A percentile compares a stretch with the other conserved stretches of the same genome.
Conservation (phyloP, 1,140 invertebrate species). For the Holotrichia oblita region DNA sequence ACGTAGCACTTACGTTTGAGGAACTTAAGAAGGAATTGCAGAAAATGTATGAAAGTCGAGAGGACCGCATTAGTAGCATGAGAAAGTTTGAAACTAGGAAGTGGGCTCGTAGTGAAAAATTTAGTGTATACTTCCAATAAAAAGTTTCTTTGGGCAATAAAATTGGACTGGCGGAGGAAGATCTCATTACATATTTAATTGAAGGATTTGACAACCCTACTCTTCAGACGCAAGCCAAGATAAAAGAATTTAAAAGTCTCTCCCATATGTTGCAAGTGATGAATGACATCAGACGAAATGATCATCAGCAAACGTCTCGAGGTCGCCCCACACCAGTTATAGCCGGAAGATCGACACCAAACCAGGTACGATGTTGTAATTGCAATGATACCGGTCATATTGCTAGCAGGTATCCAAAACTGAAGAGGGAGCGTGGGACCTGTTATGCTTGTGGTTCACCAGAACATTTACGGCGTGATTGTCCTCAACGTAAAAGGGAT, state of each 20-base stretch:
- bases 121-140: not conserved
- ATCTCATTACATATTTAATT: not conserved
- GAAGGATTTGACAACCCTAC: not conserved
- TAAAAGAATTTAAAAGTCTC: not conserved
- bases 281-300: not conserved
- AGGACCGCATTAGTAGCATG: not conserved
- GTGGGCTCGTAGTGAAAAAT: not conserved
- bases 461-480: constrained; percentile 3
- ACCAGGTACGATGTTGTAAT: constrained; percentile 33
- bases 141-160: not conserved
- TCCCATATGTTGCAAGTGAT: not conserved
- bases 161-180: not conserved
- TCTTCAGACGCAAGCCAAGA: not conserved
- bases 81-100: not conserved
- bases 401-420: constrained; percentile 9
- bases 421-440: constrained; percentile 38
- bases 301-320: not conserved
- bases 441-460: constrained; percentile 39
- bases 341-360: not conserved
- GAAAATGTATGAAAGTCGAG: not conserved
- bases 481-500: not conserved
- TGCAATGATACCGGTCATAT: constrained; percentile 30
- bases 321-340: not conserved
- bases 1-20: not conserved
- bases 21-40: not conserved